These are phyloP conservation scores for Propithecus perrieri DNA, from an alignment of 2,797 vertebrate genomes.

Conservation along the genomic window DNA sequence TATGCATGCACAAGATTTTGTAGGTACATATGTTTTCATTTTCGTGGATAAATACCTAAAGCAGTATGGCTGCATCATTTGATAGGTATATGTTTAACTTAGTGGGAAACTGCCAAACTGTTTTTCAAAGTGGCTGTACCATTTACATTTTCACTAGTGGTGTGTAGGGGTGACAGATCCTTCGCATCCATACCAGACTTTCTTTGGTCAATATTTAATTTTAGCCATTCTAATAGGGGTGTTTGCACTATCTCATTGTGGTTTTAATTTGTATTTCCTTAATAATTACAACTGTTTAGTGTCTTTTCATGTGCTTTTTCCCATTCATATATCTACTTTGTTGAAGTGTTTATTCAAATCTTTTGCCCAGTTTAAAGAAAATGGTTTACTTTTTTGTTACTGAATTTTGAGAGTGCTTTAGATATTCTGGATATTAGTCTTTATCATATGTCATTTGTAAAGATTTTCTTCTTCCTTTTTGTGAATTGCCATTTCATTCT, in stretches of 20 bases:
- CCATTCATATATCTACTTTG: neutral
- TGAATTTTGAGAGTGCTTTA: neutral
- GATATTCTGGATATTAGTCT: neutral
- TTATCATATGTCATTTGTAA: neutral
- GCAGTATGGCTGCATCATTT: neutral
- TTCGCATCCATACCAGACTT: neutral
- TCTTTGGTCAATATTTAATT: neutral
- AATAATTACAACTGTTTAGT: neutral
- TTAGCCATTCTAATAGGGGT: neutral
- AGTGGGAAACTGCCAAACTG: neutral
- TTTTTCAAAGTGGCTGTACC: neutral
- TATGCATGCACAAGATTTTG: neutral
- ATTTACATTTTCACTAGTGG: neutral
- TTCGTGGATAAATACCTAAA: neutral
- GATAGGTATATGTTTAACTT: neutral
- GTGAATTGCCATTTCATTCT: neutral
- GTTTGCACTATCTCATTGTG: neutral
- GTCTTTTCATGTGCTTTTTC: neutral
- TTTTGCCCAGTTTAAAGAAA: neutral
- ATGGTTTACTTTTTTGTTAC: neutral
- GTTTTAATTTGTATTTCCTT: neutral
- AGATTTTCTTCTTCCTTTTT: neutral
- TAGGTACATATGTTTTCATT: neutral
- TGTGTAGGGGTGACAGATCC: neutral
- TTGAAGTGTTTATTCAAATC: neutral